Percentiles rank a stretch among this genome's conserved stretches.
These are phyloP conservation scores for Epistrophe eligans DNA, from an alignment of 2,888 invertebrate genomes.

Conservation along the genomic window DNA sequence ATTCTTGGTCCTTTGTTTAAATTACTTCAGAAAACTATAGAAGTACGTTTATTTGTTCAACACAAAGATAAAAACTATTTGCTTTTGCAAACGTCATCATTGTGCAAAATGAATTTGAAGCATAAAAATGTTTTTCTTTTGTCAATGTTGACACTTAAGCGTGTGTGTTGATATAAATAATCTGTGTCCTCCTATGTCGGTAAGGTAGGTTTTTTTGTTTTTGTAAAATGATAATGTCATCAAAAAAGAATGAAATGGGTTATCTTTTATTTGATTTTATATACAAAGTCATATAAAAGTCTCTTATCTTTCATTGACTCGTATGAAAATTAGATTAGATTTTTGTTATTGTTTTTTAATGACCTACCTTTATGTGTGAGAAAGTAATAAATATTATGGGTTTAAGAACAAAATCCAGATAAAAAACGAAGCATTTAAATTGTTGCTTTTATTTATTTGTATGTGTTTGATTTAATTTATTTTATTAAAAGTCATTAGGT, in stretches of 20 bases:
- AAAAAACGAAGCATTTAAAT: not conserved
- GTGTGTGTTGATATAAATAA: not conserved
- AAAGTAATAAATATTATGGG: not conserved
- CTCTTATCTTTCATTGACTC: conserved; percentile 5
- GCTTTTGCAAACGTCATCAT: not conserved
- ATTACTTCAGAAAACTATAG: not conserved
- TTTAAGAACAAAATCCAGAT: not conserved
- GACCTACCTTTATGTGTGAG: conserved; percentile 5
- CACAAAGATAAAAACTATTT: not conserved
- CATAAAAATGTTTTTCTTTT: conserved; percentile 7
- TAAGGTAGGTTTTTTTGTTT: not conserved
- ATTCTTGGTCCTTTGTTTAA: not conserved
- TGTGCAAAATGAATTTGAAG: not conserved
- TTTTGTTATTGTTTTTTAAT: conserved; percentile 6
- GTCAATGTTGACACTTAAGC: conserved; percentile 22
- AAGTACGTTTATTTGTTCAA: not conserved
- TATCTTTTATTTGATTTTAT: not conserved
- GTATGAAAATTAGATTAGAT: not conserved
- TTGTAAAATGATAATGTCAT: not conserved
- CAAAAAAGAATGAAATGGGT: not conserved
- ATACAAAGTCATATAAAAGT: not conserved
- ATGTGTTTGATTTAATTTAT: too few species aligned
- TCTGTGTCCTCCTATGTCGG: not conserved
- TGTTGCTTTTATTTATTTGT: not conserved
- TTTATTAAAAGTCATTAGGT: too few species aligned